Percentiles rank a stretch among this genome's conserved stretches.
Evolutionary conservation across 2,797 vertebrate species (phyloP).

Genomic region (Apogon talboti): DNA sequence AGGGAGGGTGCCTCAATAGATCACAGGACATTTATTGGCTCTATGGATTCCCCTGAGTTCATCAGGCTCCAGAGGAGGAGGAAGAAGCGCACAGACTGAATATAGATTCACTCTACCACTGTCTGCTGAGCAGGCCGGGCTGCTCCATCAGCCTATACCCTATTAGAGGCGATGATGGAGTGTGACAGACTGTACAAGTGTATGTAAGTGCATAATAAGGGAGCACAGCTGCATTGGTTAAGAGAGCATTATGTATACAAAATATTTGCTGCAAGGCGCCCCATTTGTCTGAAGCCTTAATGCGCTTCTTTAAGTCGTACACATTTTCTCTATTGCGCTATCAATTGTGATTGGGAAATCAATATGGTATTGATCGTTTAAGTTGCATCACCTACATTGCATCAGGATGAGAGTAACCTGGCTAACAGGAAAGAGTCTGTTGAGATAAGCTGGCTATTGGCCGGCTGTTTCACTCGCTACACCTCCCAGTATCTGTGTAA

Average conservation of each 20-base stretch:
- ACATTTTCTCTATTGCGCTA: neutral
- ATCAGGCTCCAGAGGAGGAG: conserved; percentile 65
- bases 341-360: conserved; percentile 17
- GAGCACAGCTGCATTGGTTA: conserved; percentile 28
- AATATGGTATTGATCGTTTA: neutral
- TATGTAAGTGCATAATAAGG: conserved; percentile 54
- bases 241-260: conserved; percentile 16
- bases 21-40: conserved; percentile 74
- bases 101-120: conserved; percentile 72
- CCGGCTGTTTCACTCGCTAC: too few relatives aligned
- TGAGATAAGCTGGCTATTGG: too few relatives aligned
- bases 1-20: conserved; percentile 58
- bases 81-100: conserved; percentile 66
- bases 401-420: neutral
- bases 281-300: conserved; percentile 1
- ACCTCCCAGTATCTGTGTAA: too few relatives aligned
- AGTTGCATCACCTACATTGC: neutral
- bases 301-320: neutral
- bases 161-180: conserved; percentile 74
- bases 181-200: conserved; percentile 56
- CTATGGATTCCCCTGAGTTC: conserved; percentile 69
- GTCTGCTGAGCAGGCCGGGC: conserved; percentile 64
- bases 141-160: conserved; percentile 60
- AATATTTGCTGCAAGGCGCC: conserved; percentile 7
- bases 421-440: too few relatives aligned